Evolutionary conservation across 2,113 vertebrate genomes (phyloP), one percentile per base, ranked within the genome.

Genomic region (Zingel zingel): DNA sequence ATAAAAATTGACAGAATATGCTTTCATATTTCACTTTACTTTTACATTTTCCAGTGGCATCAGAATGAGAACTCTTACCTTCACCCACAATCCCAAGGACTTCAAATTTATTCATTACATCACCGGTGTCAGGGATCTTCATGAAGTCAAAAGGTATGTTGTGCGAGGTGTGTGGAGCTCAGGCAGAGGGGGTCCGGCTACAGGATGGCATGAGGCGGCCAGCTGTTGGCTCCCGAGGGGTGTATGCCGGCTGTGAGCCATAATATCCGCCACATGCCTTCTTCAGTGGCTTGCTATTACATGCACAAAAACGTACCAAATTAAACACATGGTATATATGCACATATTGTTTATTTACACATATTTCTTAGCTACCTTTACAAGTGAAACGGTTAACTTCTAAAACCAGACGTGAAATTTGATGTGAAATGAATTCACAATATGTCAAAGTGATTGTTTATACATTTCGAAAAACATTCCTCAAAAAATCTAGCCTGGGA

Each of bases 21-120:
- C 36, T 47, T 69, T 48, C 19, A 51, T 11, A 33, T 62, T 78
- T 61, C 23, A 78, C 19, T 19, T 3, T 14, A 15, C 27, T 27
- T 27, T 58, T 63, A 65, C 9, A 15, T 67, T 54, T 13, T 11
- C 33, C 27, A 25, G 61, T 5, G 8, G 61, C 9, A 58, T 50
- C 3, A 43, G 39, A 80, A 77, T 9, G 39, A 72, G 7, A 1
- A 4, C 1, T 90, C 98, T 97, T 95, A 99, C 98, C 98, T 99
- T 99, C 98, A 96, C 98, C 98, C 94, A 99, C 98, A 95, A 99
- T 98, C 94, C 98, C 98, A 98, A 99, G 98, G 96, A 99, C 98
- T 97, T 99, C 98, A 98, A 99, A 99, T 98, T 99, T 99, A 99
- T 99, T 99, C 98, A 99, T 99, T 95, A 99, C 98, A 99, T 99